phyloP scores from a whole-genome alignment of 1,140 invertebrate species.

The Drosophila subobscura region DNA sequence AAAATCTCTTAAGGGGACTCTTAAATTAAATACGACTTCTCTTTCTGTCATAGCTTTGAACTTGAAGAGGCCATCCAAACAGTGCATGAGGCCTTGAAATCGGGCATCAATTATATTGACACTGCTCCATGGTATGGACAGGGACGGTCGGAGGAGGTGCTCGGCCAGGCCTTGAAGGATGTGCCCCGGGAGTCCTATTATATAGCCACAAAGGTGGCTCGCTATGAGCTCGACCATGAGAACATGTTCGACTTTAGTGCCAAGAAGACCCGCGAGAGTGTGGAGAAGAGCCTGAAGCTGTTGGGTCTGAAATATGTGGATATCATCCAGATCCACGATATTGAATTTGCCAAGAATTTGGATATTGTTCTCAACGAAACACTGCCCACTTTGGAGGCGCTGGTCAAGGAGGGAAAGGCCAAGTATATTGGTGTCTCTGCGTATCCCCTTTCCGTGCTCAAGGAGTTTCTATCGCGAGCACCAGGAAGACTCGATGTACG shows the following conservation, averaged over 20 bases:
- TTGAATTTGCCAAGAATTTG: slow-evolving; percentile 92
- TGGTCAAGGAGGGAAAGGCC: slow-evolving; percentile 91
- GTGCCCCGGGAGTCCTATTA: slow-evolving; percentile 93
- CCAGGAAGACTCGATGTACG: slow-evolving; percentile 70
- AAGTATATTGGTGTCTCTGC: slow-evolving; percentile 94
- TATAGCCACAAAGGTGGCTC: slow-evolving; percentile 95
- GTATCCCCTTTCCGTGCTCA: slow-evolving; percentile 91
- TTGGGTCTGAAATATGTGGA: slow-evolving; percentile 94
- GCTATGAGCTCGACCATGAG: slow-evolving; percentile 89
- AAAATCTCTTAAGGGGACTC: neutral
- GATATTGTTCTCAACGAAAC: slow-evolving; percentile 94
- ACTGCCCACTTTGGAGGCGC: slow-evolving; percentile 90
- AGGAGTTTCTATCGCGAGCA: slow-evolving; percentile 88
- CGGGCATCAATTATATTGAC: slow-evolving; percentile 97
- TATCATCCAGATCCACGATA: slow-evolving; percentile 95
- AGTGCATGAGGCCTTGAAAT: slow-evolving; percentile 88
- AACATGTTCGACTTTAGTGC: slow-evolving; percentile 95
- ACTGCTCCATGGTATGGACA: slow-evolving; percentile 96
- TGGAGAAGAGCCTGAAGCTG: slow-evolving; percentile 90
- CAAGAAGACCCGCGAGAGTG: slow-evolving; percentile 88
- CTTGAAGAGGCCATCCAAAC: slow-evolving; percentile 88
- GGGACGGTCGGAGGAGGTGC: slow-evolving; percentile 90
- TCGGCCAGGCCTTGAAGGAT: slow-evolving; percentile 92
- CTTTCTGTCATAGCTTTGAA: slow-evolving; percentile 46
- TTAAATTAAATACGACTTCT: neutral